phyloP scores from a whole-genome alignment of 2,113 vertebrate genomes.

The Orthonyx spaldingii region DNA sequence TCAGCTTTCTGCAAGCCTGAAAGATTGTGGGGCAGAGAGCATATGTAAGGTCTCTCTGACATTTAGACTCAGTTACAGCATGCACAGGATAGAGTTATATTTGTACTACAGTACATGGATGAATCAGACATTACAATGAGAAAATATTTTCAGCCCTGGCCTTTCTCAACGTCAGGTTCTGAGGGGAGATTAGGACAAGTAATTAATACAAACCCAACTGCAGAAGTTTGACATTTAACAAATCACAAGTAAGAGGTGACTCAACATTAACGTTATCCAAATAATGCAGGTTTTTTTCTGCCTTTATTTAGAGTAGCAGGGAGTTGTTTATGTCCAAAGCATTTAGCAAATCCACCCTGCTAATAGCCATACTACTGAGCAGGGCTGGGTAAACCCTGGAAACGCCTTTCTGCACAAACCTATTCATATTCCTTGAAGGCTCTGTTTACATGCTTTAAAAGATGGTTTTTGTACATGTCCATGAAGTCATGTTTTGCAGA shows the following conservation, averaged over 20 bases:
- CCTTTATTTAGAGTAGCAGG: neutral
- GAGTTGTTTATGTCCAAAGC: neutral
- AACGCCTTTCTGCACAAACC: neutral
- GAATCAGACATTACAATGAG: constrained; percentile 8
- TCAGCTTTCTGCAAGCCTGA: neutral
- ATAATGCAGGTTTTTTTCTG: neutral
- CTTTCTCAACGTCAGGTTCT: constrained; percentile 16
- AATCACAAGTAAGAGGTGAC: constrained; percentile 8
- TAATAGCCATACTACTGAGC: neutral
- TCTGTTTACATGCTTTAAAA: neutral
- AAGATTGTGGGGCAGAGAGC: neutral
- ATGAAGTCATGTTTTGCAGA: neutral
- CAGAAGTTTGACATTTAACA: constrained; percentile 26
- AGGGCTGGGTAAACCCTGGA: neutral
- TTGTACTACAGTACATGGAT: neutral
- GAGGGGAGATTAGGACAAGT: neutral
- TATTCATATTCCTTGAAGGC: neutral
- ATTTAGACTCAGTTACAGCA: neutral
- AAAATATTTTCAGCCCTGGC: constrained; percentile 14
- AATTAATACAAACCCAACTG: neutral
- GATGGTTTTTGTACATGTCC: neutral
- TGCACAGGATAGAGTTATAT: neutral
- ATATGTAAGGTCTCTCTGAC: neutral
- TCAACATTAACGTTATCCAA: neutral
- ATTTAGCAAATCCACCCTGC: neutral